phyloP scores from a whole-genome alignment of 2,888 invertebrate genomes.

The Phalera bucephala region DNA sequence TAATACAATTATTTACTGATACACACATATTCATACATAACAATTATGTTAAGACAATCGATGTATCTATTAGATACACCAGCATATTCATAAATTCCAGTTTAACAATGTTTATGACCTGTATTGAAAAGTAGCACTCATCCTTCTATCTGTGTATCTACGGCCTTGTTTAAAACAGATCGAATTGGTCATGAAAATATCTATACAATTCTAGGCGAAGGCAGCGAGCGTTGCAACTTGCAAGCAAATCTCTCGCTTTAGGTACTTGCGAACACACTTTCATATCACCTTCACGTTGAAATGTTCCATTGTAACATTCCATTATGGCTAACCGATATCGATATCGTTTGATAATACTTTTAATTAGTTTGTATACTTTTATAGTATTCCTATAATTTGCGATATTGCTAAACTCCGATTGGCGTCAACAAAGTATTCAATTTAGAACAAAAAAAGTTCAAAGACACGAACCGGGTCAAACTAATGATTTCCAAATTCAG shows the following conservation, averaged over 20 bases:
- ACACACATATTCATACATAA: too few relatives aligned
- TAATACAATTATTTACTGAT: too few relatives aligned
- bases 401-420: neutral
- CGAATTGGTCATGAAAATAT: neutral
- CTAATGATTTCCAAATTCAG: slow-evolving; percentile 23
- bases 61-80: too few relatives aligned
- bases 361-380: neutral
- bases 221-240: neutral
- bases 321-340: neutral
- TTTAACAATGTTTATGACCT: too few relatives aligned
- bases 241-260: too few relatives aligned
- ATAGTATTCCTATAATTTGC: neutral
- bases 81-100: too few relatives aligned
- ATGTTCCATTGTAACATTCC: neutral
- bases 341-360: neutral
- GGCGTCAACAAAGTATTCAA: neutral
- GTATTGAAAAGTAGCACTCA: too few relatives aligned
- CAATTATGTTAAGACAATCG: too few relatives aligned
- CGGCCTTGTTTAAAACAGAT: neutral
- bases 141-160: neutral
- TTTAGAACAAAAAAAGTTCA: neutral
- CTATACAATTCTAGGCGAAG: slow-evolving; percentile 1
- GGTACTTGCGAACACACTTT: too few relatives aligned
- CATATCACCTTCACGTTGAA: neutral
- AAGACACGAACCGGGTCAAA: neutral